Percentiles rank a stretch among this genome's conserved stretches.
These are phyloP conservation scores for Anarrhichthys ocellatus DNA, from an alignment of 2,113 vertebrate genomes.

Conservation along the genomic window DNA sequence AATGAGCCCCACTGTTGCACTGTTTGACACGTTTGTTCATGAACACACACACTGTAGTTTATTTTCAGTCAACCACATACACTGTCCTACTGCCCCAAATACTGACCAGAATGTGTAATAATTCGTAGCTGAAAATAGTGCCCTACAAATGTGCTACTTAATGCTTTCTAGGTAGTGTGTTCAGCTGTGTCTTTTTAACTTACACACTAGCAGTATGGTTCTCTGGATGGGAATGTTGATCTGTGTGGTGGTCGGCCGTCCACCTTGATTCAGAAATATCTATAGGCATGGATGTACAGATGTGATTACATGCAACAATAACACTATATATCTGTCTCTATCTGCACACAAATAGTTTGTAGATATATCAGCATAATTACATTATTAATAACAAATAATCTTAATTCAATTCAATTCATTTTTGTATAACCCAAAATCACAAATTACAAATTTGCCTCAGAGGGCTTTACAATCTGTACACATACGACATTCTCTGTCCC, in stretches of 20 bases:
- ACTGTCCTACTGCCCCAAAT: neutral
- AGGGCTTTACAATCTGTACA: too few species aligned
- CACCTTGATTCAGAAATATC: neutral
- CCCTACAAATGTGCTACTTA: neutral
- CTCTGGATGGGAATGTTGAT: too few species aligned
- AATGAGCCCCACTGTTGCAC: neutral
- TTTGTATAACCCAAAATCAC: too few species aligned
- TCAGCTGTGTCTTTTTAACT: neutral
- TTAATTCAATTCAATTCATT: too few species aligned
- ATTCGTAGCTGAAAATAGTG: neutral
- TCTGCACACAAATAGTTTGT: neutral
- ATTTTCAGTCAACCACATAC: neutral
- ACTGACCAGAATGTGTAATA: neutral
- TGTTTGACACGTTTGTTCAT: neutral
- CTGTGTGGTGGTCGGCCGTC: too few species aligned
- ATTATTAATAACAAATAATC: too few species aligned
- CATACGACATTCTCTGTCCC: too few species aligned
- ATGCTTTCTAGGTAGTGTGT: neutral
- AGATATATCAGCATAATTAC: too few species aligned
- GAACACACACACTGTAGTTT: neutral
- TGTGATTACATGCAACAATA: constrained; percentile 1
- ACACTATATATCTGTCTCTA: neutral
- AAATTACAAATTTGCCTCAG: too few species aligned
- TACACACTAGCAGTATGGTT: neutral
- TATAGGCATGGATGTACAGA: neutral